phyloP scores from a whole-genome alignment of 2,797 vertebrate species.

The Acanthornis magna region DNA sequence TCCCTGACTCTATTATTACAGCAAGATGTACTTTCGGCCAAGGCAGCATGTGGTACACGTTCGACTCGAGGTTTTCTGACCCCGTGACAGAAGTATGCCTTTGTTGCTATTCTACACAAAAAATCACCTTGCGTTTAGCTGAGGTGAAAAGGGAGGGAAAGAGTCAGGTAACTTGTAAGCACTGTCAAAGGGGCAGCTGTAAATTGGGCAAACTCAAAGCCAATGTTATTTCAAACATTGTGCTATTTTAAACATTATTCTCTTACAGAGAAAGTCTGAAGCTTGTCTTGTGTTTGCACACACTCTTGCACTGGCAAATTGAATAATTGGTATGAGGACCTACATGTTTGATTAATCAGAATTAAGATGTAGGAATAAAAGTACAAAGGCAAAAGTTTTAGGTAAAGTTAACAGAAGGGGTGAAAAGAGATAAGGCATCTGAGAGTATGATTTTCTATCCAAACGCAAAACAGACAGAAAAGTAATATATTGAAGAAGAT shows the following conservation, averaged over 20 bases:
- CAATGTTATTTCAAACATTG: not conserved
- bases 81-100: not conserved
- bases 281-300: not conserved
- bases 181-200: not conserved
- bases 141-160: not conserved
- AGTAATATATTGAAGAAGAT: not conserved
- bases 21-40: not conserved
- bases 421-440: not conserved
- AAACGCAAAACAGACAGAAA: not conserved
- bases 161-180: not conserved
- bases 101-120: not conserved
- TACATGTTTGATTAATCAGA: not conserved
- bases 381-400: not conserved
- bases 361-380: not conserved
- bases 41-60: not conserved
- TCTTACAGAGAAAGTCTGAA: not conserved
- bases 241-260: not conserved
- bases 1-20: not conserved
- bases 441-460: not conserved
- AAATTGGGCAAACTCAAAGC: not conserved
- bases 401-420: not conserved
- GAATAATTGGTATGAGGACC: not conserved
- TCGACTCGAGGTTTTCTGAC: not conserved
- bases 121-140: not conserved
- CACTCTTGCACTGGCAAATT: not conserved